These are phyloP conservation scores for Podarcis cretensis DNA, from an alignment of 2,113 vertebrate genomes.

Conservation along the genomic window DNA sequence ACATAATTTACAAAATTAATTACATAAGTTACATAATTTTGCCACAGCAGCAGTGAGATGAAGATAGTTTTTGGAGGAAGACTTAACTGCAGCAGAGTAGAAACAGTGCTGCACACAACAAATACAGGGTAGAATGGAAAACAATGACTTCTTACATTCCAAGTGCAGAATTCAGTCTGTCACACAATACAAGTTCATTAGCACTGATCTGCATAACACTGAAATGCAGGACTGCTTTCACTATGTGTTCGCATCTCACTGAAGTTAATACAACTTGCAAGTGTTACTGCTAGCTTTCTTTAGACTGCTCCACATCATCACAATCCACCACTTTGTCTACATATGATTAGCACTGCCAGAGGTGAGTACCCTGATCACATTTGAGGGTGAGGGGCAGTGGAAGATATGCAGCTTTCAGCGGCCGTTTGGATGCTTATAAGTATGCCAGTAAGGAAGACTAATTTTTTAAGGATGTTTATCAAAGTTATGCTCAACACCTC, in stretches of 20 bases:
- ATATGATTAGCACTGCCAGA: background rate
- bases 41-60: too few species aligned
- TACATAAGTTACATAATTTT: too few species aligned
- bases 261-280: background rate
- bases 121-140: too few species aligned
- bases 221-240: background rate
- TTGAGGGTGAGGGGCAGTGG: background rate
- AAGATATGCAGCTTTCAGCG: background rate
- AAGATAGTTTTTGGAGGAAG: too few species aligned
- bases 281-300: background rate
- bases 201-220: background rate
- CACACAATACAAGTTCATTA: background rate
- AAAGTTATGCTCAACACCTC: constrained; percentile 27
- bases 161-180: background rate
- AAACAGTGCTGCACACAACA: too few species aligned
- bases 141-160: too few species aligned
- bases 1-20: too few species aligned
- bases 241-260: background rate
- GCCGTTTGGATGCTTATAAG: background rate
- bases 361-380: background rate
- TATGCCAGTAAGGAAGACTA: background rate
- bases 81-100: too few species aligned
- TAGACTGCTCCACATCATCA: background rate
- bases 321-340: background rate
- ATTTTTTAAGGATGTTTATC: background rate